A percentile compares a stretch with the other conserved stretches of the same genome.
Conservation (phyloP, 2,888 invertebrate species). For the Lycocerus yunnanus region DNA sequence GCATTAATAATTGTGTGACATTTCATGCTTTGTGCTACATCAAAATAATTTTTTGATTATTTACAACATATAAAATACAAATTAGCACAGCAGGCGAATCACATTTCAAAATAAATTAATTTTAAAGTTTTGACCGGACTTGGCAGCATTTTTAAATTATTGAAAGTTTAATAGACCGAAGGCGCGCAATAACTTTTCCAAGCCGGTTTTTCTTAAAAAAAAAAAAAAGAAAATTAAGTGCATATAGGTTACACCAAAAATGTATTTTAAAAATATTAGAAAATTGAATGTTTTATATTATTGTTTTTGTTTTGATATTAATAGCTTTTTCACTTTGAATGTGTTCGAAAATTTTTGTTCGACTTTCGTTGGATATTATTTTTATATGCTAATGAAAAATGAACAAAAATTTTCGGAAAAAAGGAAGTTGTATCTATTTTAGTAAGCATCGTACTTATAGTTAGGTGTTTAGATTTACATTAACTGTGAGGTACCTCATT, state of each 20-base stretch:
- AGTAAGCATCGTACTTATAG: constrained; percentile 19
- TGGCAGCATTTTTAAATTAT: neutral
- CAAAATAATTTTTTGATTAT: neutral
- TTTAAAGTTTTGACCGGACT: neutral
- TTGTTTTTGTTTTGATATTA: constrained; percentile 23
- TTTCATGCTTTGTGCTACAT: constrained; percentile 1
- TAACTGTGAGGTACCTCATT: constrained; percentile 12
- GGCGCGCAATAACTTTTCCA: neutral
- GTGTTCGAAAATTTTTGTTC: constrained; percentile 18
- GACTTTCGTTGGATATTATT: constrained; percentile 1
- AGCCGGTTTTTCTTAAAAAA: constrained; percentile 7
- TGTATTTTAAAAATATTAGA: constrained; percentile 7
- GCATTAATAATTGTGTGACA: neutral
- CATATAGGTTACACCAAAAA: constrained; percentile 17
- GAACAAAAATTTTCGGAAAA: constrained; percentile 16
- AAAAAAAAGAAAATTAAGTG: neutral
- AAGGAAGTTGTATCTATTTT: constrained; percentile 3
- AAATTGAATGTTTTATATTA: constrained; percentile 25
- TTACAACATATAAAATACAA: neutral
- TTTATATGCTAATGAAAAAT: constrained; percentile 9
- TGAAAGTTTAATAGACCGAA: neutral
- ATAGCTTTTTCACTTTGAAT: constrained; percentile 18
- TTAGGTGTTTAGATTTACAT: constrained; percentile 11
- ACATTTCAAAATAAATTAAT: neutral
- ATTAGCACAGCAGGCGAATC: constrained; percentile 1